Evolutionary conservation across 2,888 invertebrate genomes (phyloP).

Genomic region (Synanthedon vespiformis): DNA sequence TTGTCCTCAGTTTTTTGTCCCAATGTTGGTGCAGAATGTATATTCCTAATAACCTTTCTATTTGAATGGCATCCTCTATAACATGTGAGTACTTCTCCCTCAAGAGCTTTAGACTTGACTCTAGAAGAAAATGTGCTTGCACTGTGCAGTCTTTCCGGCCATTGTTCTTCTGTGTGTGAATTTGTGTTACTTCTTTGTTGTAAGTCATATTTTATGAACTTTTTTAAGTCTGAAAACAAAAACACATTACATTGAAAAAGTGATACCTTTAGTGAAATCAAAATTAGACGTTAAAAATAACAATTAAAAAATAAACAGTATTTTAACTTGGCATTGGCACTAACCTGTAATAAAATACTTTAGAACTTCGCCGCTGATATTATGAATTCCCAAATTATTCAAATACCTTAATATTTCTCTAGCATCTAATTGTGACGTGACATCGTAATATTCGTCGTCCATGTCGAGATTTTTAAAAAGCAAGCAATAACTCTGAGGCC

Average conservation of each 20-base stretch:
- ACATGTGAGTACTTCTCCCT: conserved; percentile 24
- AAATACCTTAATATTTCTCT: conserved; percentile 79
- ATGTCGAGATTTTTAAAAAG: conserved; percentile 11
- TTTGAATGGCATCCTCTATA: conserved; percentile 30
- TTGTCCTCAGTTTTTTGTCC: conserved; percentile 25
- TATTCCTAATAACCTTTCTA: conserved; percentile 19
- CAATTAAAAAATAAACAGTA: no score
- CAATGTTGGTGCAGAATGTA: conserved; percentile 46
- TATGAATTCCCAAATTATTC: conserved; percentile 81
- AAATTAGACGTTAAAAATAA: no score
- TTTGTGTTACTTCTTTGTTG: conserved; percentile 34
- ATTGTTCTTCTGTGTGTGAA: conserved; percentile 17
- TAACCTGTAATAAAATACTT: conserved; percentile 84
- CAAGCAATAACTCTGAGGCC: no score
- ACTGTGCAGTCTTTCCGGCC: conserved; percentile 55
- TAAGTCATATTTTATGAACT: conserved; percentile 73
- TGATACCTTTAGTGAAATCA: no score
- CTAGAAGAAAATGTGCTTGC: conserved; percentile 61
- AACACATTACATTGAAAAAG: no score
- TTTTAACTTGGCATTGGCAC: no score
- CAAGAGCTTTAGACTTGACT: conserved; percentile 33
- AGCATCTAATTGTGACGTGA: conserved; percentile 73
- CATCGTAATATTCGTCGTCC: conserved; percentile 37
- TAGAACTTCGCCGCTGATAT: conserved; percentile 79
- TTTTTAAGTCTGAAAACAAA: conserved; percentile 72